A percentile compares a stretch with the other conserved stretches of the same genome.
Evolutionary conservation across 2,797 vertebrate genomes (phyloP).

Genomic region (Acropternis orthonyx): DNA sequence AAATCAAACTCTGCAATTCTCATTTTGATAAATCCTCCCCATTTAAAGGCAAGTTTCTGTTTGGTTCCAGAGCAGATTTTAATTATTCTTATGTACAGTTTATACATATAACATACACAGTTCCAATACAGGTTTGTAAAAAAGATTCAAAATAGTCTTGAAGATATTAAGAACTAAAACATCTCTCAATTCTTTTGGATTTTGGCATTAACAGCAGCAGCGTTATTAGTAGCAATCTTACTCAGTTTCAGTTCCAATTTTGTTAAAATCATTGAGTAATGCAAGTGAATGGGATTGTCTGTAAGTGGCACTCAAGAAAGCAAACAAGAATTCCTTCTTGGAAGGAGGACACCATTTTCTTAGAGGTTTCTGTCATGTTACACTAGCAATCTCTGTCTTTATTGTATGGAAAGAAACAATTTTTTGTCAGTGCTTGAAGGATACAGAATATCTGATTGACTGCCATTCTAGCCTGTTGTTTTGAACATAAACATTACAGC

Average conservation of each 20-base stretch:
- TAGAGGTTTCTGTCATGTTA: conserved; percentile 62
- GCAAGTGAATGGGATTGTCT: background rate
- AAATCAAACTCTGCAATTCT: background rate
- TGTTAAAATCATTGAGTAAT: background rate
- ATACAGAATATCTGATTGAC: conserved; percentile 71
- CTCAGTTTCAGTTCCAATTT: background rate
- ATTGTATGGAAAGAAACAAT: conserved; percentile 68
- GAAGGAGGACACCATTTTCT: conserved; percentile 44
- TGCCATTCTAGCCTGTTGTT: conserved; percentile 75
- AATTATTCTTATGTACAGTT: background rate
- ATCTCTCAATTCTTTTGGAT: background rate
- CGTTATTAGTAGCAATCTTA: background rate
- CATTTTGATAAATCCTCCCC: background rate
- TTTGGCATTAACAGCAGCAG: background rate
- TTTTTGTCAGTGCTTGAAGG: conserved; percentile 73
- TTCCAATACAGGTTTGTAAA: conserved; percentile 29
- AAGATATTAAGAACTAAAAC: background rate
- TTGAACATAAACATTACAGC: conserved; percentile 79
- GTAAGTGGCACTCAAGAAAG: background rate
- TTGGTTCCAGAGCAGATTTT: background rate
- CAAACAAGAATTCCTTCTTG: conserved; percentile 16
- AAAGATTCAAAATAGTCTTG: conserved; percentile 33
- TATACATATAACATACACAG: background rate
- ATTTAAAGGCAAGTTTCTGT: background rate
- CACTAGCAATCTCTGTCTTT: conserved; percentile 55